A percentile compares a stretch with the other conserved stretches of the same genome.
Conservation (phyloP, 2,888 invertebrate species). For the Chesias legatella region DNA sequence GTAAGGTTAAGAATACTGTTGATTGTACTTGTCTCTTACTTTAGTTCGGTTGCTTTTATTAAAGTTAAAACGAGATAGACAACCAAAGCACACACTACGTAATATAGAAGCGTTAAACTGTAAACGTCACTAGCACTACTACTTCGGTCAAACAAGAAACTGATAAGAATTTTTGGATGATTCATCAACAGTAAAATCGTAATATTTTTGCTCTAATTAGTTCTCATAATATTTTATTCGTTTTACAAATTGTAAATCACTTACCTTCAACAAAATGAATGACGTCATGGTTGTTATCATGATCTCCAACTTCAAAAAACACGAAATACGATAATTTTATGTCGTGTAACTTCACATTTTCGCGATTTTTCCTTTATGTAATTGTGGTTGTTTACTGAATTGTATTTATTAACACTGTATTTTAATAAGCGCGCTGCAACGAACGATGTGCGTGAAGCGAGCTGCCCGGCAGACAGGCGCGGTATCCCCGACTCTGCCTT, state of each 20-base stretch:
- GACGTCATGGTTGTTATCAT: conserved; percentile 81
- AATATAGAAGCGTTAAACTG: conserved; percentile 39
- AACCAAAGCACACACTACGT: conserved; percentile 16
- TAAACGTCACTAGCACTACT: conserved; percentile 58
- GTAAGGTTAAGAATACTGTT: conserved; percentile 13
- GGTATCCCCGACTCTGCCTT: conserved; percentile 81
- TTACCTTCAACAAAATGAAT: conserved; percentile 78
- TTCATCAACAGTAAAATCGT: conserved; percentile 35
- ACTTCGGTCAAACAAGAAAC: conserved; percentile 66
- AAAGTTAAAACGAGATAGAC: conserved; percentile 48
- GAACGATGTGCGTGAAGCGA: conserved; percentile 69
- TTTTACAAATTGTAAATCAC: conserved; percentile 29
- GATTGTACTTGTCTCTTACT: conserved; percentile 24
- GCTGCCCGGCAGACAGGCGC: conserved; percentile 78
- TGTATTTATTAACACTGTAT: conserved; percentile 43
- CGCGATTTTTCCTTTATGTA: conserved; percentile 39
- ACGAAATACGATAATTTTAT: conserved; percentile 52
- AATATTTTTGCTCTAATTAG: conserved; percentile 9
- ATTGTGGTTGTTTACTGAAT: conserved; percentile 51
- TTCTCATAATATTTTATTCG: conserved; percentile 5
- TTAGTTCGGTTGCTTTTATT: not conserved
- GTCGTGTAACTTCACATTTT: conserved; percentile 39
- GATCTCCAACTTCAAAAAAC: conserved; percentile 67
- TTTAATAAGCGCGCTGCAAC: conserved; percentile 50
- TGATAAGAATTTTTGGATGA: conserved; percentile 58